phyloP scores from a whole-genome alignment of 2,888 invertebrate species.

The Sphaeridia pumilis region DNA sequence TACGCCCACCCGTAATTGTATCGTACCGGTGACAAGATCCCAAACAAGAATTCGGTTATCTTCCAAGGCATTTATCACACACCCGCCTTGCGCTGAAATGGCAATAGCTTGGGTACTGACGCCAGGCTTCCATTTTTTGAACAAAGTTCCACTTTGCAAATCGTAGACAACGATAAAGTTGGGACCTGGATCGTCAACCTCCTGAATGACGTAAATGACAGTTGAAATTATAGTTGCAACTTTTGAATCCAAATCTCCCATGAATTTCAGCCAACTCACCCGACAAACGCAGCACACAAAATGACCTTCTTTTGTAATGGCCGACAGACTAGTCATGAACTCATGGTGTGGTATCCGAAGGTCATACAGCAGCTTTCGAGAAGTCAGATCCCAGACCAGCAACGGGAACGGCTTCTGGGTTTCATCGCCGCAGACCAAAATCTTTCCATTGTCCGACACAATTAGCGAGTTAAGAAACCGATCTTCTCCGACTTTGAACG shows the following conservation, averaged over 20 bases:
- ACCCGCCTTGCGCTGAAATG: slow-evolving; percentile 69
- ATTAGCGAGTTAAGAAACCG: slow-evolving; percentile 76
- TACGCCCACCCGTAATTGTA: background rate
- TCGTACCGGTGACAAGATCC: slow-evolving; percentile 66
- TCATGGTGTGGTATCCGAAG: slow-evolving; percentile 79
- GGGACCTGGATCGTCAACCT: slow-evolving; percentile 63
- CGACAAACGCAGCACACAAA: slow-evolving; percentile 46
- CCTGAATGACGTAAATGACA: slow-evolving; percentile 40
- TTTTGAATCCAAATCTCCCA: background rate
- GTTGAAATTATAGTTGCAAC: background rate
- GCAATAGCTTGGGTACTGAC: slow-evolving; percentile 72
- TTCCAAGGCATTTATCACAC: slow-evolving; percentile 70
- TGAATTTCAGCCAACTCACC: slow-evolving; percentile 37
- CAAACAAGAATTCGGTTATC: slow-evolving; percentile 72
- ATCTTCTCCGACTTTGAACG: slow-evolving; percentile 76
- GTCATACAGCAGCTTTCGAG: slow-evolving; percentile 72
- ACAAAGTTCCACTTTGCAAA: slow-evolving; percentile 74
- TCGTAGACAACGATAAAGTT: slow-evolving; percentile 86
- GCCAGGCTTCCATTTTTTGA: slow-evolving; percentile 83
- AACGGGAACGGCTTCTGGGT: slow-evolving; percentile 84
- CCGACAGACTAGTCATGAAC: slow-evolving; percentile 69
- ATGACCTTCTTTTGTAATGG: slow-evolving; percentile 71
- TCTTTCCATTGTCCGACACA: slow-evolving; percentile 75
- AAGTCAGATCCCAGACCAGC: slow-evolving; percentile 76
- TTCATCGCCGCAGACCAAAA: slow-evolving; percentile 80